Percentiles rank a stretch among this genome's conserved stretches.
These are phyloP conservation scores for Ophion costatus DNA, from an alignment of 2,888 invertebrate genomes.

Conservation along the genomic window DNA sequence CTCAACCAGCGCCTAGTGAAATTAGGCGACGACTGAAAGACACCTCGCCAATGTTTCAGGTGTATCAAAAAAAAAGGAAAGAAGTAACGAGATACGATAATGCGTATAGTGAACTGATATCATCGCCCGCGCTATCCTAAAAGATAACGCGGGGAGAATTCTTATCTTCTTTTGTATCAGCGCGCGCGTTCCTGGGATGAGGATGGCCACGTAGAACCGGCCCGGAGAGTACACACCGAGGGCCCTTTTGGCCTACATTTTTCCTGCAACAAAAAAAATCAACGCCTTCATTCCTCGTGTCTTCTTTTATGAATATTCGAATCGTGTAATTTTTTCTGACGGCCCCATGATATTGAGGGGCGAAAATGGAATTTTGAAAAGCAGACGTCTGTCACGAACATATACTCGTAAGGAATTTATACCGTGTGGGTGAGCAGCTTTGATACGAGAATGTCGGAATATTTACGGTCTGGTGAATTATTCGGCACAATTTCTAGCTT, in stretches of 20 bases:
- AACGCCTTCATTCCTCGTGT: conserved; percentile 6
- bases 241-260: conserved; percentile 71
- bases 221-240: conserved; percentile 9
- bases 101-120: conserved; percentile 70
- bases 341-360: too few relatives aligned
- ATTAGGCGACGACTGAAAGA: conserved; percentile 57
- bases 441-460: too few relatives aligned
- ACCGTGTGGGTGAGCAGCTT: background rate
- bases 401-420: too few relatives aligned
- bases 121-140: conserved; percentile 72
- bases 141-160: conserved; percentile 71
- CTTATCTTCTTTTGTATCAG: conserved; percentile 73
- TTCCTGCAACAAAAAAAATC: conserved; percentile 12
- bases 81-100: conserved; percentile 70
- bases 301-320: background rate
- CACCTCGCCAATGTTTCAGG: conserved; percentile 44
- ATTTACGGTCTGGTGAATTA: too few relatives aligned
- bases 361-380: too few relatives aligned
- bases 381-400: too few relatives aligned
- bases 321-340: background rate
- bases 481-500: background rate
- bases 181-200: conserved; percentile 60
- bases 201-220: conserved; percentile 33
- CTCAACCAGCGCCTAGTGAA: conserved; percentile 22
- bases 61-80: conserved; percentile 24